Percentiles rank a stretch among this genome's conserved stretches.
Evolutionary conservation across 2,888 invertebrate species (phyloP).

Genomic region (Drosophila acutilabella): DNA sequence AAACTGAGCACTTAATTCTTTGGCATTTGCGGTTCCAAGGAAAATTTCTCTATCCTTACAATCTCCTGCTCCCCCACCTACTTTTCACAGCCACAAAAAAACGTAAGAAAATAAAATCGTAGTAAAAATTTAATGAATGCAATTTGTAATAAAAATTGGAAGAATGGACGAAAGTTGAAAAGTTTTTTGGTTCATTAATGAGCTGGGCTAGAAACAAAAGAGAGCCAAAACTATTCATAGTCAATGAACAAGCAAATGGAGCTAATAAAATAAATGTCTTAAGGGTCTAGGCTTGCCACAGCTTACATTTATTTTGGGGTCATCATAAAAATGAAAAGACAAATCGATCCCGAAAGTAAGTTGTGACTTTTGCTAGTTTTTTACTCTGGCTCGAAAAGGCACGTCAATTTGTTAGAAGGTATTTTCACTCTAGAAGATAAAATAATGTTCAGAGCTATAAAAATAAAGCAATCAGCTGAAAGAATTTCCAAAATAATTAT

Average conservation of each 20-base stretch:
- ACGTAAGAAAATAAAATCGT: conserved; percentile 24
- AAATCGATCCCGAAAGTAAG: conserved; percentile 1
- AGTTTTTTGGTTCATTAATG: conserved; percentile 47
- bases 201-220: conserved; percentile 11
- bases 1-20: conserved; percentile 39
- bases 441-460: too few relatives aligned
- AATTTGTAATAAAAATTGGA: conserved; percentile 49
- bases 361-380: background rate
- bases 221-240: conserved; percentile 29
- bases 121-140: conserved; percentile 45
- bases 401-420: too few relatives aligned
- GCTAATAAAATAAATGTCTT: conserved; percentile 34
- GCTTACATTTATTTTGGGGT: conserved; percentile 2
- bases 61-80: background rate
- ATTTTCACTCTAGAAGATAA: too few relatives aligned
- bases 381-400: too few relatives aligned
- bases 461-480: too few relatives aligned
- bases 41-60: background rate
- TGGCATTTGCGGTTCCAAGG: background rate
- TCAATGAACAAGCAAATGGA: conserved; percentile 10
- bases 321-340: background rate
- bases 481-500: too few relatives aligned
- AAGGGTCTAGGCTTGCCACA: background rate
- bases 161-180: conserved; percentile 27
- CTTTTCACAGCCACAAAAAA: conserved; percentile 5